Conservation (phyloP, 2,113 vertebrate species). For the Plecotus auritus region DNA sequence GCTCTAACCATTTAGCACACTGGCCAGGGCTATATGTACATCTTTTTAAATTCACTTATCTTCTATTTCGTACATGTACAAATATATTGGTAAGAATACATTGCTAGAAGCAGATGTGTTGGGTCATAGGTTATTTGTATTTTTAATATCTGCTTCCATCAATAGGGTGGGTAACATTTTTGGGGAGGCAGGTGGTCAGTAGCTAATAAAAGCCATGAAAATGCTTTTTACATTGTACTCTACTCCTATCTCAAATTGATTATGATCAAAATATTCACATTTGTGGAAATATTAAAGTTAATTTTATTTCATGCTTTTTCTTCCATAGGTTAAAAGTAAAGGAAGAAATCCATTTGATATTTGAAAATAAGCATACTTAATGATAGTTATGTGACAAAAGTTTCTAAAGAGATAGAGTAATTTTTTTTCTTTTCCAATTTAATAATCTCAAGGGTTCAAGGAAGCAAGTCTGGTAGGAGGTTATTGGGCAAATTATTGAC, state of each 20-base stretch:
- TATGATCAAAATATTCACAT: background rate
- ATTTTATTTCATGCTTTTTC: background rate
- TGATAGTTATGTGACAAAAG: background rate
- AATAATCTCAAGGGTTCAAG: background rate
- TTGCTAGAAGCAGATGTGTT: background rate
- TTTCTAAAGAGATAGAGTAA: background rate
- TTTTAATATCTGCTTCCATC: background rate
- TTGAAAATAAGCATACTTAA: background rate
- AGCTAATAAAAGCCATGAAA: background rate
- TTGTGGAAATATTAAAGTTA: background rate
- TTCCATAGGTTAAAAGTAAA: background rate
- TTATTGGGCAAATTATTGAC: background rate
- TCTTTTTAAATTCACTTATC: background rate
- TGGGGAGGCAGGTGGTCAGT: background rate
- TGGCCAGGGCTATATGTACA: background rate
- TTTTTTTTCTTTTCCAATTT: background rate
- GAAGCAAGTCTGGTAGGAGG: background rate
- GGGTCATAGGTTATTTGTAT: background rate
- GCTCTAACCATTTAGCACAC: too few species aligned
- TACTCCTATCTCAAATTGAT: background rate
- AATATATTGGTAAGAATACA: background rate
- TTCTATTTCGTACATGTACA: background rate
- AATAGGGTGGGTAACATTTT: background rate
- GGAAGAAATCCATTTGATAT: background rate
- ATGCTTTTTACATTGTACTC: background rate